phyloP scores from a whole-genome alignment of 2,888 invertebrate species.

The Drosophila meridiana region DNA sequence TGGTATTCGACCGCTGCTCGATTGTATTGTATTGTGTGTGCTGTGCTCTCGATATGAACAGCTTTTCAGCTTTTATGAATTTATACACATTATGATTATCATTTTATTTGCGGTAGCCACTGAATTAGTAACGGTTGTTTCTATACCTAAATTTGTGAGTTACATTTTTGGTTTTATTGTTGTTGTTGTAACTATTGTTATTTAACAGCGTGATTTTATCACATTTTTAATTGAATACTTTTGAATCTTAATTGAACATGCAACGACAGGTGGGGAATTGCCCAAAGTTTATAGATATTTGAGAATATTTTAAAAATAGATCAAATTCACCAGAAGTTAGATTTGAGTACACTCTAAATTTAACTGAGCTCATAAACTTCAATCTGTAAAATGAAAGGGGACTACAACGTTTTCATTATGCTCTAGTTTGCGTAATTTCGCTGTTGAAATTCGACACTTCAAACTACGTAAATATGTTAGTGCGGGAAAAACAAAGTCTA shows the following conservation, averaged over 20 bases:
- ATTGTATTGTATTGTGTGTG: conserved; percentile 35
- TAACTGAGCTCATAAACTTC: background rate
- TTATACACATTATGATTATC: conserved; percentile 30
- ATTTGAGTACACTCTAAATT: background rate
- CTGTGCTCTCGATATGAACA: conserved; percentile 59
- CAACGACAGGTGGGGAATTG: conserved; percentile 9
- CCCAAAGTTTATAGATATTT: conserved; percentile 1
- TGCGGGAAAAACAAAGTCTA: too few relatives aligned
- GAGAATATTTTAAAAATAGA: background rate
- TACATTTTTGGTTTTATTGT: conserved; percentile 7
- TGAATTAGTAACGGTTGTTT: conserved; percentile 43
- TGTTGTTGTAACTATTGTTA: background rate
- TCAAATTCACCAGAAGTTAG: background rate
- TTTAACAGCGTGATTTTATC: conserved; percentile 17
- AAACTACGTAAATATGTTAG: too few relatives aligned
- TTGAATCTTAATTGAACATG: conserved; percentile 9
- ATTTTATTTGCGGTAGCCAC: conserved; percentile 50
- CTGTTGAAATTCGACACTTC: too few relatives aligned
- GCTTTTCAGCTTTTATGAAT: conserved; percentile 35
- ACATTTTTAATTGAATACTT: conserved; percentile 14
- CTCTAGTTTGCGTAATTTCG: too few relatives aligned
- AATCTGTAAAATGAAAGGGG: too few relatives aligned
- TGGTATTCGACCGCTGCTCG: conserved; percentile 1
- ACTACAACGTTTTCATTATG: too few relatives aligned
- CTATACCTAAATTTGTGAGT: conserved; percentile 23